phyloP scores from a whole-genome alignment of 2,797 vertebrate species.

The Thripadectes ignobilis region DNA sequence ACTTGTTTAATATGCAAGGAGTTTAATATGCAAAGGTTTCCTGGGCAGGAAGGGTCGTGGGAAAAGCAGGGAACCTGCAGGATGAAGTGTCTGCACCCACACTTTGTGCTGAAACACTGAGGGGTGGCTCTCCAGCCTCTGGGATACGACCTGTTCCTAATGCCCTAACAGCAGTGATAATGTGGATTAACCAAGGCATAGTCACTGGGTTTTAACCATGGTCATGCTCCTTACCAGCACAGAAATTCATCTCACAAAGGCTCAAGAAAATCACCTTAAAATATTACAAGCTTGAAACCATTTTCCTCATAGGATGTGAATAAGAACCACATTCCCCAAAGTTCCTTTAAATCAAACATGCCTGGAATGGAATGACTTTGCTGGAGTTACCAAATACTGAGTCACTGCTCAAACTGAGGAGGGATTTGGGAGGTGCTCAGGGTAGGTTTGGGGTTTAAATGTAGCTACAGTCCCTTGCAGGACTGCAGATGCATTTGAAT shows the following conservation, averaged over 20 bases:
- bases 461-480: neutral
- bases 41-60: neutral
- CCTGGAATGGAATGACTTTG: neutral
- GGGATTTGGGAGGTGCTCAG: neutral
- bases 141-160: neutral
- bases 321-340: neutral
- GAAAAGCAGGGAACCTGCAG: neutral
- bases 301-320: neutral
- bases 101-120: neutral
- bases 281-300: neutral
- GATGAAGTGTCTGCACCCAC: neutral
- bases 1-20: neutral
- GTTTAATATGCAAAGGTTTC: neutral
- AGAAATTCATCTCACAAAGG: neutral
- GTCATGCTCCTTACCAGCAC: neutral
- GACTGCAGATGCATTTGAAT: rapidly evolving
- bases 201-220: neutral
- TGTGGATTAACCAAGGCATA: neutral
- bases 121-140: neutral
- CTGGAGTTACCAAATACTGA: neutral
- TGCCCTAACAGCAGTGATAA: neutral
- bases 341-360: neutral
- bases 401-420: neutral
- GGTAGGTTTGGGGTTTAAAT: neutral
- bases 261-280: neutral